Evolutionary conservation across 2,113 vertebrate species (phyloP).

Genomic region (Talpa occidentalis): DNA sequence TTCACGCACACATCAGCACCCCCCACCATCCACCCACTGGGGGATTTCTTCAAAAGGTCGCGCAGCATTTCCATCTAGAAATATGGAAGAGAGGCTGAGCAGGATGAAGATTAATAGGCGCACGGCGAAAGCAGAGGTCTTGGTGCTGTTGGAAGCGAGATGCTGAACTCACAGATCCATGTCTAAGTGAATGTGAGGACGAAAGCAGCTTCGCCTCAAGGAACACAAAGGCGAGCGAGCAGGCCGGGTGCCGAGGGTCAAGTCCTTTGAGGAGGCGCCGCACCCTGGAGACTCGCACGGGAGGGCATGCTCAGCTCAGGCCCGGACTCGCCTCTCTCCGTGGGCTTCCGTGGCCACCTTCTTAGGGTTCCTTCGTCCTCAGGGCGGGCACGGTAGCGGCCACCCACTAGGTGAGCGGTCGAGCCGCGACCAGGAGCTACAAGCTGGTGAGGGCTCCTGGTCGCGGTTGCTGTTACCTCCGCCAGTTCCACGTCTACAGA

Average conservation of each 20-base stretch:
- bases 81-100: not conserved
- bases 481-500: not conserved
- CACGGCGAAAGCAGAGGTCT: not conserved
- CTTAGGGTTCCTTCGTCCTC: not conserved
- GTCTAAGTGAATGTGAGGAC: not conserved
- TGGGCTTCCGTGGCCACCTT: not conserved
- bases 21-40: not conserved
- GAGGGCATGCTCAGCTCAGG: not conserved
- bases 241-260: not conserved
- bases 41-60: not conserved
- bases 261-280: not conserved
- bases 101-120: not conserved
- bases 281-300: accelerated
- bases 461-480: not conserved
- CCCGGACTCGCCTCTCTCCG: not conserved
- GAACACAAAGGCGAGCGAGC: no score
- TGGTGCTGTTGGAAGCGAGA: not conserved
- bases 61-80: not conserved
- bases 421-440: not conserved
- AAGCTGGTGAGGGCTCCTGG: not conserved
- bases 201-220: not conserved
- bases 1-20: not conserved
- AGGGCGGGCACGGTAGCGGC: no score
- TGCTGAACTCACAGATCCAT: not conserved
- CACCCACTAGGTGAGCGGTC: no score